Conservation (phyloP, 2,797 vertebrate genomes). For the Apogon hyalosoma region DNA sequence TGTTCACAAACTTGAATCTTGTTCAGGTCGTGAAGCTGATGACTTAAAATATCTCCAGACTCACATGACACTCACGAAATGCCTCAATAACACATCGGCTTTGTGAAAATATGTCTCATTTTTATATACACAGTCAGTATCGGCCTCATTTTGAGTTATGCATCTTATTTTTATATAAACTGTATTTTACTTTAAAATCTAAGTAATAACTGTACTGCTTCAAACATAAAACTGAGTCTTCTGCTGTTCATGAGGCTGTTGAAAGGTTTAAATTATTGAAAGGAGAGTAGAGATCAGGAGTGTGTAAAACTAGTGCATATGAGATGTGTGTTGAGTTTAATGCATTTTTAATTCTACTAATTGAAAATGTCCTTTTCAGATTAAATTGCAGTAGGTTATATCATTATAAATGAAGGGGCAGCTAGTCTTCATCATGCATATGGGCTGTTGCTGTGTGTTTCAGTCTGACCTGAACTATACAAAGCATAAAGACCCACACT, state of each 20-base stretch:
- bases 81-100: too few relatives aligned
- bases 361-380: constrained; percentile 2
- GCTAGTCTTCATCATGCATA: background rate
- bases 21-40: too few relatives aligned
- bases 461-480: background rate
- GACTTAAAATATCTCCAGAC: too few relatives aligned
- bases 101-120: too few relatives aligned
- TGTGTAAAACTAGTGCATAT: background rate
- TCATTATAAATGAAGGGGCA: background rate
- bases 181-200: too few relatives aligned
- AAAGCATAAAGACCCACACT: background rate
- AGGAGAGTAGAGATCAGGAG: background rate
- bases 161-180: too few relatives aligned
- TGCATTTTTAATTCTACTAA: constrained; percentile 3
- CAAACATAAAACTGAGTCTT: background rate
- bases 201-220: too few relatives aligned
- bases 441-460: background rate
- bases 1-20: too few relatives aligned
- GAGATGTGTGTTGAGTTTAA: background rate
- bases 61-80: too few relatives aligned
- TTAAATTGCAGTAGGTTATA: background rate
- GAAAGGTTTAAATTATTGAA: constrained; percentile 8
- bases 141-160: too few relatives aligned
- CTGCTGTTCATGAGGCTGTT: background rate
- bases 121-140: too few relatives aligned